A percentile compares a stretch with the other conserved stretches of the same genome.
These are phyloP conservation scores for Enteromius viviparus DNA, from an alignment of 2,797 vertebrate genomes.

Conservation along the genomic window DNA sequence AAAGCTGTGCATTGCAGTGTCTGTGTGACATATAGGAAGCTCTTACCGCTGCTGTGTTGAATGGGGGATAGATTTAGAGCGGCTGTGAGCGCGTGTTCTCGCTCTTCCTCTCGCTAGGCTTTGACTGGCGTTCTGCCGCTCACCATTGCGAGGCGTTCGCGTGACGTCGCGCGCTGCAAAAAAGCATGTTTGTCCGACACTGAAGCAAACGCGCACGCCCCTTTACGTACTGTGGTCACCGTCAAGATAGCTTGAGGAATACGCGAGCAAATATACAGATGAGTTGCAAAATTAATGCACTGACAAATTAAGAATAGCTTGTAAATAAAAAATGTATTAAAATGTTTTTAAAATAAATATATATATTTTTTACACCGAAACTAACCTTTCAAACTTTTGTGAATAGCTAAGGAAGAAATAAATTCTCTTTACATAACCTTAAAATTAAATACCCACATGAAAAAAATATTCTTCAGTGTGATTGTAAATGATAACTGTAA, in stretches of 20 bases:
- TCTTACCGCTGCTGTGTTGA: conserved; percentile 60
- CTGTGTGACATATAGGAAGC: conserved; percentile 25
- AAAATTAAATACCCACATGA: not conserved
- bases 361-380: not conserved
- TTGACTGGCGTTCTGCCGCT: conserved; percentile 53
- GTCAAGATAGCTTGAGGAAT: conserved; percentile 38
- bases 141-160: conserved; percentile 65
- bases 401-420: not conserved
- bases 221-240: conserved; percentile 8
- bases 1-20: not conserved
- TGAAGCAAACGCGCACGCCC: conserved; percentile 53
- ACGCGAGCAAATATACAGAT: conserved; percentile 3
- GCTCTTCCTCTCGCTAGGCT: conserved; percentile 59
- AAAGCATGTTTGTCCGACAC: conserved; percentile 63
- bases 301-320: not conserved
- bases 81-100: conserved; percentile 48
- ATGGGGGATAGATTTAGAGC: conserved; percentile 47
- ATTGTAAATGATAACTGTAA: not conserved
- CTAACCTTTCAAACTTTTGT: not conserved
- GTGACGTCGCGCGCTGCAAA: conserved; percentile 66
- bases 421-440: not conserved
- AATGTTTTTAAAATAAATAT: not conserved
- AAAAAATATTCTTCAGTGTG: not conserved
- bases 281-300: not conserved
- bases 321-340: not conserved